Percentiles rank a stretch among this genome's conserved stretches.
Conservation (phyloP, 2,113 vertebrate species). For the Myxocyprinus asiaticus region DNA sequence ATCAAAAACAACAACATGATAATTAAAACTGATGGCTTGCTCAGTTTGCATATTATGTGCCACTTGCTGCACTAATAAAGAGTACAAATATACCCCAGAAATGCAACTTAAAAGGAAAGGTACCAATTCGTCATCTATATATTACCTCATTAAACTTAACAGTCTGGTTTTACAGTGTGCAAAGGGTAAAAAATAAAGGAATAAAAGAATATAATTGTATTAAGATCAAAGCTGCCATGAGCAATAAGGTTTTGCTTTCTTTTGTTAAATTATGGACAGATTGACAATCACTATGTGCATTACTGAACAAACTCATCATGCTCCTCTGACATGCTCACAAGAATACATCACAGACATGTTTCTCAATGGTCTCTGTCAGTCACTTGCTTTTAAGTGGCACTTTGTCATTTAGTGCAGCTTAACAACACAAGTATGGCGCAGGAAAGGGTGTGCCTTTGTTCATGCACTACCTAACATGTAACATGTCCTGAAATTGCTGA, state of each 20-base stretch:
- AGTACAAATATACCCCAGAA: no score
- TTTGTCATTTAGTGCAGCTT: neutral
- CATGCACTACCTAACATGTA: no score
- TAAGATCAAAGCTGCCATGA: conserved; percentile 12
- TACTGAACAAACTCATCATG: neutral
- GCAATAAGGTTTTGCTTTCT: conserved; percentile 8
- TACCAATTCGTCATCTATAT: neutral
- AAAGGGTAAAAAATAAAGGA: neutral
- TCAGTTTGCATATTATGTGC: no score
- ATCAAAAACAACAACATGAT: no score
- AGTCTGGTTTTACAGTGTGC: neutral
- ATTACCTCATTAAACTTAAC: neutral
- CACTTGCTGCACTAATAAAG: no score
- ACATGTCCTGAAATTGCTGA: no score
- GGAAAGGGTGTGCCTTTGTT: neutral
- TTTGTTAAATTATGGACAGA: conserved; percentile 7
- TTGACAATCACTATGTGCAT: neutral
- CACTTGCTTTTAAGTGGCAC: neutral
- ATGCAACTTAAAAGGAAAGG: no score
- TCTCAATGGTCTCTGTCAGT: neutral
- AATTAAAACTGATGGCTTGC: no score
- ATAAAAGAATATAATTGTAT: neutral
- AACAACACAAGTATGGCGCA: neutral
- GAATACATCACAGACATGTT: neutral
- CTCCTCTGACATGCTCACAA: neutral